Base-by-base conservation (phyloP, 2,113 vertebrate species). In the Phrynosoma platyrhinos region DNA sequence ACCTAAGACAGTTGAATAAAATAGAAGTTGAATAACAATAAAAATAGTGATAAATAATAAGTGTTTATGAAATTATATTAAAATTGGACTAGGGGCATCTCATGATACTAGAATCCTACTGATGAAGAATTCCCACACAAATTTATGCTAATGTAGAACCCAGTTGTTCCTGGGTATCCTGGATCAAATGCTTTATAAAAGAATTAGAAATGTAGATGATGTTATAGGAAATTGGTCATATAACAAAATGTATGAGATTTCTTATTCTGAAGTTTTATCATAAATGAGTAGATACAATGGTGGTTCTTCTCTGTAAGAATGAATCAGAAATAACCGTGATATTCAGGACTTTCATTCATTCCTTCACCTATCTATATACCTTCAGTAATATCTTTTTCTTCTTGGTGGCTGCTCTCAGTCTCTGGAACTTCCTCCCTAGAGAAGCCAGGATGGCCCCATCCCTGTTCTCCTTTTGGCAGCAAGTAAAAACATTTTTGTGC, bases 251-350 rank as follows among this genome's bases (percentile, higher is more conserved):
- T 4, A 36, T 42, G 10, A 66, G 32, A 5, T 40, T 42, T 64
- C 58, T 42, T 66, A 52, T 52, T 21, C 27, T 78, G 21, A 77
- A 77, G 30, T 47, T 85, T 86, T 55, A 74, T 30, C 32, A 36
- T 71, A 25, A 25, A 32, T 78, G 40, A 58, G 16, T 47, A 78
- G 78, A 86, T 3, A 16, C 13, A 16, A 62, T 62, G 58, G 58
- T 62, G 58, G 3, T 12, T 62, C 58, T 18, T 1, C 83, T 86
- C 79, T 69, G 58, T 82, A 87, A 89, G 14, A 7, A 42, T 90
- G 92, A 5, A 62, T 27, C 53, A 89, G 92, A 90, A 94, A 71
- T 87, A 89, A 89, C 14, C 40, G 90, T 42, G 85, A 81, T 87
- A 89, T 90, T 79, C 89, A 92, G 92, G 91, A 36, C 64, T 20